Conservation (phyloP, 2,888 invertebrate species). For the Brenthis hecate region DNA sequence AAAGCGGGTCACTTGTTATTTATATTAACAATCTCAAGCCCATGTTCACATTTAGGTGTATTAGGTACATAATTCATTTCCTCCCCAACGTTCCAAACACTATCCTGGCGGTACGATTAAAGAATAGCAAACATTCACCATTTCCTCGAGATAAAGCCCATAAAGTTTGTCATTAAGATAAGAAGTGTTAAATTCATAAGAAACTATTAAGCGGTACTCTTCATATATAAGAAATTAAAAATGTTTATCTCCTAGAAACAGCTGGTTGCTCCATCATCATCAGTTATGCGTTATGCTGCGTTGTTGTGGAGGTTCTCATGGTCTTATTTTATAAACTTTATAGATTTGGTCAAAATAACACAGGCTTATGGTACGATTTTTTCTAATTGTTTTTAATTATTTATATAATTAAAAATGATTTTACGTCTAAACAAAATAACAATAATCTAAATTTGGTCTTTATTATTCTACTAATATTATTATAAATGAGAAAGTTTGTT, state of each 20-base stretch:
- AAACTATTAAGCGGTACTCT: conserved; percentile 57
- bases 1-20: too few relatives aligned
- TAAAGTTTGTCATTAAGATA: conserved; percentile 64
- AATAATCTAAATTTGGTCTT: background rate
- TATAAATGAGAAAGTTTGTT: too few relatives aligned
- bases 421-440: background rate
- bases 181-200: conserved; percentile 66
- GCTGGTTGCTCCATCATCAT: conserved; percentile 38
- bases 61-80: conserved; percentile 2
- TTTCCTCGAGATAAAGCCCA: conserved; percentile 64
- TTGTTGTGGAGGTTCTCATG: conserved; percentile 18
- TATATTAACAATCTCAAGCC: too few relatives aligned
- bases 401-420: background rate
- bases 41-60: background rate
- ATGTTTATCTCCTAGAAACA: conserved; percentile 47
- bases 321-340: background rate
- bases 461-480: background rate
- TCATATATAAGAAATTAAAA: conserved; percentile 54
- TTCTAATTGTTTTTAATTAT: background rate
- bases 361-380: background rate
- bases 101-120: conserved; percentile 44
- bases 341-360: background rate
- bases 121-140: conserved; percentile 61
- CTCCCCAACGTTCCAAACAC: background rate
- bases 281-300: conserved; percentile 33